Evolutionary conservation across 2,113 vertebrate species (phyloP), one percentile per base, ranked within the genome.

Genomic region (Hippocampus mohnikei): DNA sequence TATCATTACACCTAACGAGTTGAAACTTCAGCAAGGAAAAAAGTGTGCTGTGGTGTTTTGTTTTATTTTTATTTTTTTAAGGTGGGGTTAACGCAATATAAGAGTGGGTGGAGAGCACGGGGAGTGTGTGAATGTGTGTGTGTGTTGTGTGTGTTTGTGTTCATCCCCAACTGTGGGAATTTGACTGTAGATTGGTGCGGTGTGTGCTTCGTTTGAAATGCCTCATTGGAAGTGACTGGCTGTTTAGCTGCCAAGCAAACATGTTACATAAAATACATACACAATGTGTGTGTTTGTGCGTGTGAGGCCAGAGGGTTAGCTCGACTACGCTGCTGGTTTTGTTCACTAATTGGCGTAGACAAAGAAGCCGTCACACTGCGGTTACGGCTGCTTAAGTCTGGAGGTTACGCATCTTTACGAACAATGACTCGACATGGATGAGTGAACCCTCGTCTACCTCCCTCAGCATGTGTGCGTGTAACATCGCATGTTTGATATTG

Each of bases 1-100:
- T 93, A 96, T 93, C 94, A 95, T 98, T 96, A 96, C 76, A 92
- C 90, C 91, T 90, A 94, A 95, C 95, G 95, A 96, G 94, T 96
- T 95, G 94, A 95, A 95, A 94, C 94, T 96, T 94, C 94, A 82
- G 82, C 85, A 73, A 65, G 71, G 75, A 73, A 71, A 58, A 71
- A 60, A 61, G 65, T 72, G 62, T 33, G 27, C 77, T 71, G 69
- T 70, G 71, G 75, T 25, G 67, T 87, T 88, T 88, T 79, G 2
- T 33, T 16, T 60, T 27, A 16, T 15, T 15, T 8, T 69, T 33
- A 8, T 60, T 27, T 29, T 15, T 15, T 8, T 69, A 69, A 73
- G 75, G 69, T 73, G 73, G 82, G 74, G 83, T 86, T 83, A 86
- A 86, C 75, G 77, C 81, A 77, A 86, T 85, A 82, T 77, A 73